Percentiles rank a stretch among this genome's conserved stretches.
Conservation (phyloP, 2,113 vertebrate genomes). For the Mesoclemmys tuberculata region DNA sequence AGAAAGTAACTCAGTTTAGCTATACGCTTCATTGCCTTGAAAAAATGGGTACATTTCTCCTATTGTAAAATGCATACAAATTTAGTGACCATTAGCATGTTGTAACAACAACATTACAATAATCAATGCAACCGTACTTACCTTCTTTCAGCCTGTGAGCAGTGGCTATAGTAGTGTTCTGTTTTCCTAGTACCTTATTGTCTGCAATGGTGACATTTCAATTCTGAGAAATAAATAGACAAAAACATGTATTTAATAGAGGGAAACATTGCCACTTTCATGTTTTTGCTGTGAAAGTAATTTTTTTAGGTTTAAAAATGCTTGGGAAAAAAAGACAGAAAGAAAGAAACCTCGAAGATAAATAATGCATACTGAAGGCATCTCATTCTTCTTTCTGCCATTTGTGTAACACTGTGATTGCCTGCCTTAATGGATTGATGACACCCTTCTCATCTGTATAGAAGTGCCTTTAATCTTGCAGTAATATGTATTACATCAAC, state of each 20-base stretch:
- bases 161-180: background rate
- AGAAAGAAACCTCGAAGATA: background rate
- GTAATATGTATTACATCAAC: background rate
- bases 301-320: background rate
- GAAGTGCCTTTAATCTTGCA: background rate
- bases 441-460: background rate
- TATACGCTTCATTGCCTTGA: background rate
- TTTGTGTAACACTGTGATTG: background rate
- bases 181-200: background rate
- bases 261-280: background rate
- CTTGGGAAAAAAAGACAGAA: background rate
- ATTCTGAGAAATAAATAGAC: slow-evolving; percentile 11
- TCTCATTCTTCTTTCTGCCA: slow-evolving; percentile 10
- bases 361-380: background rate
- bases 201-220: background rate
- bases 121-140: background rate
- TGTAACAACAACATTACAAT: background rate
- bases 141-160: background rate
- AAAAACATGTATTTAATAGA: background rate
- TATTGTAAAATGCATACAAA: background rate
- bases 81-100: background rate
- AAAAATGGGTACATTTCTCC: background rate
- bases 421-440: background rate
- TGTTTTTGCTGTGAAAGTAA: background rate
- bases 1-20: background rate